Evolutionary conservation across 2,113 vertebrate species (phyloP), one percentile per base, ranked within the genome.

Genomic region (Natator depressus): DNA sequence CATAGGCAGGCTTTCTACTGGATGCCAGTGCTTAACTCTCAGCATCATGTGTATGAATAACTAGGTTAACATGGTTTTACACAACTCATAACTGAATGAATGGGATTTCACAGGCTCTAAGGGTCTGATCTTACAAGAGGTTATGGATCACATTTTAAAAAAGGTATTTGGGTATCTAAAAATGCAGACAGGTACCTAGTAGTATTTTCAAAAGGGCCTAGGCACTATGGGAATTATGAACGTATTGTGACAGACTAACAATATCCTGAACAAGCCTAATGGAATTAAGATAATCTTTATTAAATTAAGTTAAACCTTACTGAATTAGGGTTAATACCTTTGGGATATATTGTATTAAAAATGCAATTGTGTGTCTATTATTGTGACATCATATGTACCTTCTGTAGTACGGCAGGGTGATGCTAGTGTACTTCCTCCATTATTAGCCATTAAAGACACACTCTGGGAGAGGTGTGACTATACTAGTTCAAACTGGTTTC

Each of bases 171-270:
- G 25, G 24, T 13, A 27, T 27, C 25, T 94, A 92, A 89, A 81
- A 80, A 95, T 82, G 82, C 82, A 85, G 54, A 50, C 85, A 87
- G 94, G 38, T 38, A 82, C 88, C 57, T 93, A 80, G 84, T 89
- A 85, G 89, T 92, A 90, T 92, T 96, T 90, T 59, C 79, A 46
- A 76, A 93, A 94, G 81, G 75, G 84, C 42, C 85, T 92, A 1
- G 91, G 50, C 62, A 95, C 93, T 91, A 89, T 92, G 85, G 47
- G 84, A 95, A 88, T 95, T 93, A 84, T 51, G 57, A 87, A 57
- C 57, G 91, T 83, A 87, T 8, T 69, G 65, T 72, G n/a, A 9
- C 9, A 20, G n/a, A 38, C n/a, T 72, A 72, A 38, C n/a, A 69
- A 69, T 65, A n/a, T 38, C 19, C 65, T 72, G 35, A n/a, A 38